Percentiles rank a stretch among this genome's conserved stretches.
Evolutionary conservation across 2,797 vertebrate species (phyloP).

Genomic region (Acanthopagrus latus): DNA sequence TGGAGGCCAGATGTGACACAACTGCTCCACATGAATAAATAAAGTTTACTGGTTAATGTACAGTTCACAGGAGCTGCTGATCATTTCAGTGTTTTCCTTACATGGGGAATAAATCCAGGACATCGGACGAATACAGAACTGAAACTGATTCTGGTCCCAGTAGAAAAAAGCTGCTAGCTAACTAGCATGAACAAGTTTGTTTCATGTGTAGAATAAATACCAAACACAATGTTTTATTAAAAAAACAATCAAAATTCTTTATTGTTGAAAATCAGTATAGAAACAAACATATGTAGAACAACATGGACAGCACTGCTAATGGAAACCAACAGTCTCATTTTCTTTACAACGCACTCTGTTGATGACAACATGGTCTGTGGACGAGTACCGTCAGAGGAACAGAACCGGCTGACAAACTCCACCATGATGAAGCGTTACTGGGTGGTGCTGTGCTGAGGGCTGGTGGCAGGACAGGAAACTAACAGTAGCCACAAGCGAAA

Average conservation of each 20-base stretch:
- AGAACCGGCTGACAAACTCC: conserved; percentile 1
- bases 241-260: conserved; percentile 78
- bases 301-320: conserved; percentile 53
- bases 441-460: not conserved
- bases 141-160: too few species aligned
- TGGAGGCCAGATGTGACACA: too few species aligned
- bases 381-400: conserved; percentile 28
- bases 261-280: conserved; percentile 77
- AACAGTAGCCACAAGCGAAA: not conserved
- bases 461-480: not conserved
- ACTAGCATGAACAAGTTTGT: too few species aligned
- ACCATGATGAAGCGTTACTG: not conserved
- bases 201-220: not conserved
- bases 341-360: conserved; percentile 36
- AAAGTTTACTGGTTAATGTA: too few species aligned
- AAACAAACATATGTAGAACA: conserved; percentile 56
- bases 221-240: conserved; percentile 14
- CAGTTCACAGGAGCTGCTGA: too few species aligned
- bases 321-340: conserved; percentile 58
- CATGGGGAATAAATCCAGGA: too few species aligned
- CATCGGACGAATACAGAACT: too few species aligned
- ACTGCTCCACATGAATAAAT: too few species aligned
- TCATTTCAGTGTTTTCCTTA: too few species aligned
- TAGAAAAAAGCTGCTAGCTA: too few species aligned
- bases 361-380: conserved; percentile 1